These are phyloP conservation scores for Mugil cephalus DNA, from an alignment of 2,113 vertebrate genomes.

Conservation along the genomic window DNA sequence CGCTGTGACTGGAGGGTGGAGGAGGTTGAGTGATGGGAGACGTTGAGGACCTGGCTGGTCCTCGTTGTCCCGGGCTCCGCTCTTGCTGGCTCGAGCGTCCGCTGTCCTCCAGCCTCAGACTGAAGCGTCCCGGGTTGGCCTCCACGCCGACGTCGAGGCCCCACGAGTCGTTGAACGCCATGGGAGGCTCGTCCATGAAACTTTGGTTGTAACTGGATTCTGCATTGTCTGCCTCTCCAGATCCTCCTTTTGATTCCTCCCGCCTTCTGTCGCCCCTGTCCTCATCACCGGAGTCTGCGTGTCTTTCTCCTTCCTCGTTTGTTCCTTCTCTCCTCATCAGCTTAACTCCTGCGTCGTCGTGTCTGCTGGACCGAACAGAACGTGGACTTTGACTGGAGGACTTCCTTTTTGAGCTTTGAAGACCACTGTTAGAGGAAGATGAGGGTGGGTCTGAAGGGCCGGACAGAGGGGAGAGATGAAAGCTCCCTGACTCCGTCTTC, in stretches of 20 bases:
- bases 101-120: slow-evolving; percentile 80
- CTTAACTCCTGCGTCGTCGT: not conserved
- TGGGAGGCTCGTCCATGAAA: slow-evolving; percentile 79
- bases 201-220: slow-evolving; percentile 69
- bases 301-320: not conserved
- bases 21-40: not conserved
- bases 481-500: slow-evolving; percentile 17
- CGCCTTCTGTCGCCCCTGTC: slow-evolving; percentile 70
- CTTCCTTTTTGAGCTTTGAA: slow-evolving; percentile 1
- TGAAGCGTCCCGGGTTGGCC: slow-evolving; percentile 60
- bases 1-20: not conserved
- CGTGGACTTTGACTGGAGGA: not conserved
- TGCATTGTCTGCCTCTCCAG: slow-evolving; percentile 12
- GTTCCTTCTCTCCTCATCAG: not conserved
- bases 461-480: slow-evolving; percentile 50
- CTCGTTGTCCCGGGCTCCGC: not conserved
- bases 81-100: slow-evolving; percentile 31
- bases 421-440: slow-evolving; percentile 12
- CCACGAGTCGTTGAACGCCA: slow-evolving; percentile 82
- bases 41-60: not conserved
- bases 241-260: slow-evolving; percentile 52
- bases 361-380: slow-evolving; percentile 15
- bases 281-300: slow-evolving; percentile 3
- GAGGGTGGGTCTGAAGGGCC: slow-evolving; percentile 32
- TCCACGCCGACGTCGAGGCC: slow-evolving; percentile 66